These are phyloP conservation scores for Onychorhynchus coronatus DNA, from an alignment of 2,113 vertebrate genomes.

Conservation along the genomic window DNA sequence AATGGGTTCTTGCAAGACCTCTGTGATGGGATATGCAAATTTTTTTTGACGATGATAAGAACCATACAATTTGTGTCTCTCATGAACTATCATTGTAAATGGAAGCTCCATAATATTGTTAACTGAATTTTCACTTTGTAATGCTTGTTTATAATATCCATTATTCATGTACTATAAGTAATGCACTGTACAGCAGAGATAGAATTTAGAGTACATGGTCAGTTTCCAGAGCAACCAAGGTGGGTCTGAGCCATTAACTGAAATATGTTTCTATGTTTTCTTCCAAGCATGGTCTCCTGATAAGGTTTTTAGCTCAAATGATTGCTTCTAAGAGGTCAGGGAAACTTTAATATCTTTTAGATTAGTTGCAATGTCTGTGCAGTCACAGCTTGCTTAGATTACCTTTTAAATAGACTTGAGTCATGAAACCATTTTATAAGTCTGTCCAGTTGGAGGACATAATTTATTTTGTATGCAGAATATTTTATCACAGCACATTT, in stretches of 20 bases:
- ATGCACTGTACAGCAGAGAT: background rate
- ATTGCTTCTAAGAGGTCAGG: background rate
- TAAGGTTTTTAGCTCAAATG: slow-evolving; percentile 13
- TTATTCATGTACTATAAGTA: background rate
- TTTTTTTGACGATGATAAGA: slow-evolving; percentile 17
- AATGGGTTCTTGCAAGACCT: background rate
- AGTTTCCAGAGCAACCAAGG: background rate
- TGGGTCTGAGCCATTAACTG: background rate
- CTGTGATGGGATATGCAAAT: slow-evolving; percentile 35
- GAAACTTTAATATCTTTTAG: background rate
- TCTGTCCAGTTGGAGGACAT: background rate
- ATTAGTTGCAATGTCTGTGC: background rate
- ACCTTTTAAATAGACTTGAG: background rate
- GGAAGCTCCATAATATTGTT: background rate
- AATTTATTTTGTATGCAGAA: background rate
- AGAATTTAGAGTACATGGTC: background rate
- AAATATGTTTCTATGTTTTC: background rate
- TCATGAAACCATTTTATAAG: background rate
- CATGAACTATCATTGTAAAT: background rate
- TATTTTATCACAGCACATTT: background rate
- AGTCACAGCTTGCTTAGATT: background rate
- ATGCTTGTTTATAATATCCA: background rate
- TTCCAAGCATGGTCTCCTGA: background rate
- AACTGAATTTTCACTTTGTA: slow-evolving; percentile 15
- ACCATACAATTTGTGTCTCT: slow-evolving; percentile 4